Evolutionary conservation across 1,140 invertebrate species (phyloP), one percentile per base, ranked within the genome.

Genomic region (Melipona quadrifasciata): DNA sequence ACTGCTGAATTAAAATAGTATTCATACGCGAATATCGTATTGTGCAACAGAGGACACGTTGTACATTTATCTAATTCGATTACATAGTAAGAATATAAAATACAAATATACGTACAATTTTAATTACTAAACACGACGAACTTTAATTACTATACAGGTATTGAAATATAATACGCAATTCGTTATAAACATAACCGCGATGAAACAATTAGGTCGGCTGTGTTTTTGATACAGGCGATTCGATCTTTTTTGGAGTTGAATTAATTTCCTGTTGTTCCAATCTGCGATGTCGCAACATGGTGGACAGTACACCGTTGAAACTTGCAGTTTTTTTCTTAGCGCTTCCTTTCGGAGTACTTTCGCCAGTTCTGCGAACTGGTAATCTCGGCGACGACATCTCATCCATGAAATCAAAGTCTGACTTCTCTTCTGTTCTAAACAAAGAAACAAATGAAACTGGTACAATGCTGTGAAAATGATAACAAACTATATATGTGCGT

Each of bases 321-420:
- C 96, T 97, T 0, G 97, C 97, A 2, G 96, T 97, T 93, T 97
- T 97, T 93, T 97, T 97, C 90, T 97, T 97, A 0, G 97, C 96
- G 87, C 96, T 97, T 11, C 96, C 96, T 88, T 97, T 96, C 24
- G 96, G 95, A 11, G 96, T 96, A 78, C 96, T 96, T 85, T 95
- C 94, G 0, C 96, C 96, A 84, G 96, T 95, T 87, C 96, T 95
- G 24, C 95, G 92, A 14, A 97, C 96, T 80, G 96, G 95, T 67
- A 97, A 90, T 84, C 96, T 95, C 34, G 96, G 95, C 4, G 96
- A 96, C 71, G 95, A 95, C 90, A 96, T 96, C 93, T 97, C 97
- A 86, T 97, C 97, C 96, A 97, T 96, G 80, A 97, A 97, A 93
- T 97, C 97, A 92, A 97, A 97, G 90, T 97, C 96, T 0, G 96